Base-by-base conservation (phyloP, 2,113 vertebrate species). In the Thryonomys swinderianus region DNA sequence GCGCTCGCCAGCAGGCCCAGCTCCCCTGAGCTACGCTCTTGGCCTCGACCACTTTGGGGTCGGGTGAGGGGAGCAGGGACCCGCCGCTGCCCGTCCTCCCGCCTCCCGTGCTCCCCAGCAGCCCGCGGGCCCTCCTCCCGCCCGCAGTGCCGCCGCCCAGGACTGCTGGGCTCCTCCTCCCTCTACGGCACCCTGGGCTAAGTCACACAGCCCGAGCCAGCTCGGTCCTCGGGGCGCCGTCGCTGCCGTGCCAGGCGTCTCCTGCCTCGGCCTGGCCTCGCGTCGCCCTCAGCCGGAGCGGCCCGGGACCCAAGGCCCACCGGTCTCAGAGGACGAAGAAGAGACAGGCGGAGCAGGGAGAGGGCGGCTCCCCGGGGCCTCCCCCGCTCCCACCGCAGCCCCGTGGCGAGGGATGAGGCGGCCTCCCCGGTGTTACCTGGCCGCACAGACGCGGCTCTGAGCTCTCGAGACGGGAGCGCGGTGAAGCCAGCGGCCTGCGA, bases 341-440 rank as follows among this genome's bases (percentile, higher is more conserved):
- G 25, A 84, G 12, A 80, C 4, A 55, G 66, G 25, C 30, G 30
- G 20, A 69, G 59, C 40, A 37, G 62, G 0, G 2, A 76, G 45
- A 5, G 57, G 32, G 3, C 1, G 11, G 10, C 45, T 51, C 62
- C 67, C 59, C 81, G 64, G 45, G 16, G 76, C 23, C 57, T 48
- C 7, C 51, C 40, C 51, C 32, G 27, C 21, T 51, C 30, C 21
- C 34, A 3, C 3, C 53, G n/a, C 34, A 27, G 51, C 1, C 13
- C 25, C 64, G 27, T 20, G 42, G 3, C 1, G 23, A 32, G 20
- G 30, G 67, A 14, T 10, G 14, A 85, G 23, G 7, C 48, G 32
- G 0, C 48, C 48, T 55, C 13, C 8, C 0, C 2, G 0, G 2
- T 0, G 0, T 5, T 10, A 2, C 32, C 62, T 74, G 25, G 9